phyloP scores from a whole-genome alignment of 2,888 invertebrate species.

The Agrochola lota region DNA sequence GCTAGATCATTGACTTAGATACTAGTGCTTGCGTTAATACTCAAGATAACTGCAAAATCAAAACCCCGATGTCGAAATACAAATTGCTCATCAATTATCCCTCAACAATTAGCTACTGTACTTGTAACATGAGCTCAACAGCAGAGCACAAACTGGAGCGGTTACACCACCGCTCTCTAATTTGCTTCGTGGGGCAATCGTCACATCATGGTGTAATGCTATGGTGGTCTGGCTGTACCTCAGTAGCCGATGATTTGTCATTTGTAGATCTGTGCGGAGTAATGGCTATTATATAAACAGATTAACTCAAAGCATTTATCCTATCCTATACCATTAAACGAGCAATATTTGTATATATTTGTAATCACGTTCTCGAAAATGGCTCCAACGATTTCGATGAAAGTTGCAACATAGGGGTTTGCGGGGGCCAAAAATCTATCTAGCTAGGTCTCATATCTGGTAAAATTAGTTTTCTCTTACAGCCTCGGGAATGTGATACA shows the following conservation, averaged over 20 bases:
- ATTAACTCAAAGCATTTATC: not conserved
- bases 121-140: conserved; percentile 8
- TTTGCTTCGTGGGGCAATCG: conserved; percentile 45
- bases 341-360: too few species aligned
- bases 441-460: too few species aligned
- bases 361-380: too few species aligned
- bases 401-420: too few species aligned
- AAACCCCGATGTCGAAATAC: conserved; percentile 8
- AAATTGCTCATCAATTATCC: conserved; percentile 32
- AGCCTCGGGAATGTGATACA: too few species aligned
- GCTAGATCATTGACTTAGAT: not conserved
- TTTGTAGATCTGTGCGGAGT: conserved; percentile 26
- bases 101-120: conserved; percentile 33
- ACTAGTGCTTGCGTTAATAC: not conserved
- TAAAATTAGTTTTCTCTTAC: too few species aligned
- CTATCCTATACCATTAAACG: too few species aligned
- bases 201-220: conserved; percentile 48
- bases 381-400: too few species aligned
- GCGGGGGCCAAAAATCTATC: too few species aligned
- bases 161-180: conserved; percentile 54
- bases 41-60: too few species aligned
- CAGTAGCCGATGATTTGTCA: conserved; percentile 38
- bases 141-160: conserved; percentile 44
- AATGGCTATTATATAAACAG: conserved; percentile 10
- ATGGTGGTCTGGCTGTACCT: conserved; percentile 31